phyloP scores from a whole-genome alignment of 64 coral and sea anemone genomes.

The Platygyra sinensis region DNA sequence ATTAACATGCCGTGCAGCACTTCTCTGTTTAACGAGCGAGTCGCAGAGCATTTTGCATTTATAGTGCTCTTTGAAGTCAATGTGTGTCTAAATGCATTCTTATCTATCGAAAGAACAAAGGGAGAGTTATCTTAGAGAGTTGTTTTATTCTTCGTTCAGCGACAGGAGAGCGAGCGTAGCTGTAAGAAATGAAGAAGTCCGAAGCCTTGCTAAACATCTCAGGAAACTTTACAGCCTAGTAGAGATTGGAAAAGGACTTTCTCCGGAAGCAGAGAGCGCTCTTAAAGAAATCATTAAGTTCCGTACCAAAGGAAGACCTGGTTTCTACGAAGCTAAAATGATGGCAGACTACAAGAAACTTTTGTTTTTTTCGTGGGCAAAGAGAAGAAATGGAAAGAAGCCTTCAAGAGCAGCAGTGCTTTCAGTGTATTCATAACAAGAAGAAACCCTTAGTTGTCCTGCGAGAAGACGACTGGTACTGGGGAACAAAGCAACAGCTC shows the following conservation, averaged over 20 bases:
- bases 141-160: constrained; percentile 91
- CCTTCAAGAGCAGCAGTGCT: constrained; percentile 83
- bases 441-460: constrained; percentile 30
- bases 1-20: neutral
- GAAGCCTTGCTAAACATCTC: constrained; percentile 67
- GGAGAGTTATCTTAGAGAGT: constrained; percentile 86
- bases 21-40: neutral
- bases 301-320: constrained; percentile 77
- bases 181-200: constrained; percentile 68
- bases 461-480: constrained; percentile 75
- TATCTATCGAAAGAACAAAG: constrained; percentile 88
- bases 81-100: constrained; percentile 65
- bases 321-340: constrained; percentile 85
- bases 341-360: constrained; percentile 84
- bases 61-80: neutral
- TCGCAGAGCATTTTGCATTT: neutral
- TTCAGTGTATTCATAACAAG: constrained; percentile 70
- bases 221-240: constrained; percentile 75
- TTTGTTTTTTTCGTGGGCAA: constrained; percentile 68
- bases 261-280: constrained; percentile 63
- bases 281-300: constrained; percentile 76
- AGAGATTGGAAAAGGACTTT: constrained; percentile 74
- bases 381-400: constrained; percentile 74
- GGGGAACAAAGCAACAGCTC: constrained; percentile 82
- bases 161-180: constrained; percentile 77